phyloP scores from a whole-genome alignment of 1,140 invertebrate genomes.

The Carcinoscorpius rotundicauda region DNA sequence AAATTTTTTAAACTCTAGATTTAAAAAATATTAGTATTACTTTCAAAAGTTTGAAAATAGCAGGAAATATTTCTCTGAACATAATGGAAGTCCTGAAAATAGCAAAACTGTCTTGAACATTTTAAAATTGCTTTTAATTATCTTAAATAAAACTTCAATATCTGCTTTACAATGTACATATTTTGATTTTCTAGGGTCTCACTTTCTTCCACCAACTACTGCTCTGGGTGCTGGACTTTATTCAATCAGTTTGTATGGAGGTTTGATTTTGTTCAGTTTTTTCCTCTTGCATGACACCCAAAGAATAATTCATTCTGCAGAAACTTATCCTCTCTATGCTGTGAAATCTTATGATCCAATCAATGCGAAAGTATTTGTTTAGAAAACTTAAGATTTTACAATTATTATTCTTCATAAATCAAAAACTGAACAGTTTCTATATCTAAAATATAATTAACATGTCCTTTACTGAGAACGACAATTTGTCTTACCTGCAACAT shows the following conservation, averaged over 20 bases:
- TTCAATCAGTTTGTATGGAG: slow-evolving; percentile 87
- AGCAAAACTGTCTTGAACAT: too few relatives aligned
- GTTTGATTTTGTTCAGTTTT: slow-evolving; percentile 76
- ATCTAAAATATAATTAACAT: not conserved
- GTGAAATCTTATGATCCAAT: slow-evolving; percentile 77
- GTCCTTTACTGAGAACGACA: slow-evolving; percentile 38
- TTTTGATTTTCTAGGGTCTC: slow-evolving; percentile 39
- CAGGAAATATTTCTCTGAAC: too few relatives aligned
- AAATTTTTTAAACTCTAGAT: too few relatives aligned
- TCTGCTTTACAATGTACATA: too few relatives aligned
- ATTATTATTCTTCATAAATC: slow-evolving; percentile 3
- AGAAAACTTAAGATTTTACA: too few relatives aligned
- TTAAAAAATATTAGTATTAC: too few relatives aligned
- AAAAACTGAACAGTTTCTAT: too few relatives aligned
- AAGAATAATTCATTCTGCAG: slow-evolving; percentile 69
- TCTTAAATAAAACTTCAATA: too few relatives aligned
- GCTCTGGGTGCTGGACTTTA: slow-evolving; percentile 79
- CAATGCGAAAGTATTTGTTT: slow-evolving; percentile 61
- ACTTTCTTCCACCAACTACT: slow-evolving; percentile 85
- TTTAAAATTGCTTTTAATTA: too few relatives aligned
- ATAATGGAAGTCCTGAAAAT: too few relatives aligned
- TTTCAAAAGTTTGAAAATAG: too few relatives aligned
- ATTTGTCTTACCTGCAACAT: slow-evolving; percentile 16
- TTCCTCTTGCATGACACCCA: slow-evolving; percentile 95
- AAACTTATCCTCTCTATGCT: slow-evolving; percentile 56